Evolutionary conservation across 2,113 vertebrate species (phyloP).

Genomic region (Rhinopomastus cyanomelas): DNA sequence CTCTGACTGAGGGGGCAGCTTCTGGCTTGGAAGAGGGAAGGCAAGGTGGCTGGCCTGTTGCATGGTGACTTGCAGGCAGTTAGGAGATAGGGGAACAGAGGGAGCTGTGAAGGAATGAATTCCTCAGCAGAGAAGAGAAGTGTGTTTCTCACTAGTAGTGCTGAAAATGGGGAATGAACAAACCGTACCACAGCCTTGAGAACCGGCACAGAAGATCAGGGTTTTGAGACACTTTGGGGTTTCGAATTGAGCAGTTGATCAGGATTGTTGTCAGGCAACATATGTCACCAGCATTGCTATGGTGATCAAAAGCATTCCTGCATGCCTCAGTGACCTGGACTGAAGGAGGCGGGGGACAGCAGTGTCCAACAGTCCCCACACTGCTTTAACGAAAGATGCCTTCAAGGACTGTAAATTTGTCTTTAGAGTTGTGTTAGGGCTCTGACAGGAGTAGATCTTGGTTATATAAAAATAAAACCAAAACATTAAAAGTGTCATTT

Average conservation of each 20-base stretch:
- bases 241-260: neutral
- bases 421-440: neutral
- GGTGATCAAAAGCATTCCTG: slow-evolving; percentile 30
- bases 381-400: neutral
- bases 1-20: fast-evolving
- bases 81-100: neutral
- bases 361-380: neutral
- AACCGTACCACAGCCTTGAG: neutral
- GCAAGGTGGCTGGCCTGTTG: neutral
- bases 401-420: neutral
- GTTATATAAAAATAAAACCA: neutral
- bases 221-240: neutral
- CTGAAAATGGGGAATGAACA: neutral
- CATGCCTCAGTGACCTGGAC: neutral
- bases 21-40: neutral
- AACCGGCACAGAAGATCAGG: neutral
- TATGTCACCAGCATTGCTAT: neutral
- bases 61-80: neutral
- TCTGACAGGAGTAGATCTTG: neutral
- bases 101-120: neutral
- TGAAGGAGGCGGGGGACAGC: neutral
- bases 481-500: neutral
- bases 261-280: neutral
- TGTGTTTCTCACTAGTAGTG: too few relatives aligned
- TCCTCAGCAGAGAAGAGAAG: too few relatives aligned